phyloP scores from a whole-genome alignment of 2,888 invertebrate species.

The Thumatha senex region DNA sequence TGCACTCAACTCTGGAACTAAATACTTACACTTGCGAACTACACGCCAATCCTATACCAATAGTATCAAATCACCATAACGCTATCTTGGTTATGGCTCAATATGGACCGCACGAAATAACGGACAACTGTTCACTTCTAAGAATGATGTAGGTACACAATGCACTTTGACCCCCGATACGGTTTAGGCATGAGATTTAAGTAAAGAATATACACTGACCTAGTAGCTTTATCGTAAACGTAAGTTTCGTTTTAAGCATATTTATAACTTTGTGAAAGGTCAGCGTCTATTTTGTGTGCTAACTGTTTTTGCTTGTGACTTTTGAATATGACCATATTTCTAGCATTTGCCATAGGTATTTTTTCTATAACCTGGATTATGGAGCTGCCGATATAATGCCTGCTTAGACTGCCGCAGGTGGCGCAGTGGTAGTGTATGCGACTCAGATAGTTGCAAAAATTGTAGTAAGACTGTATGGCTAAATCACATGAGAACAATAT shows the following conservation, averaged over 20 bases:
- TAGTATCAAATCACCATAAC: slow-evolving; percentile 82
- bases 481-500: too few relatives aligned
- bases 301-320: neutral
- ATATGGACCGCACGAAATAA: slow-evolving; percentile 71
- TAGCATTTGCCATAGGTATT: neutral
- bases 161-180: slow-evolving; percentile 46
- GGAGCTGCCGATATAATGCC: neutral
- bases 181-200: slow-evolving; percentile 53
- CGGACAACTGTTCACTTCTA: slow-evolving; percentile 55
- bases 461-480: too few relatives aligned
- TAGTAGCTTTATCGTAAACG: slow-evolving; percentile 44
- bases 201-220: slow-evolving; percentile 52
- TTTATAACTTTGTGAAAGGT: slow-evolving; percentile 16
- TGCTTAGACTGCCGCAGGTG: too few relatives aligned
- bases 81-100: slow-evolving; percentile 51
- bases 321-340: neutral
- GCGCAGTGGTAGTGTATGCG: too few relatives aligned
- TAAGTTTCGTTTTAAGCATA: slow-evolving; percentile 30
- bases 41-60: slow-evolving; percentile 76
- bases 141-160: slow-evolving; percentile 58
- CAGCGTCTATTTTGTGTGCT: slow-evolving; percentile 2
- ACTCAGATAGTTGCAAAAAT: too few relatives aligned
- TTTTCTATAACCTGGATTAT: neutral
- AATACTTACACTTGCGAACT: slow-evolving; percentile 51
- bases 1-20: slow-evolving; percentile 39